Conservation (phyloP, 2,113 vertebrate genomes). For the Carlito syrichta region DNA sequence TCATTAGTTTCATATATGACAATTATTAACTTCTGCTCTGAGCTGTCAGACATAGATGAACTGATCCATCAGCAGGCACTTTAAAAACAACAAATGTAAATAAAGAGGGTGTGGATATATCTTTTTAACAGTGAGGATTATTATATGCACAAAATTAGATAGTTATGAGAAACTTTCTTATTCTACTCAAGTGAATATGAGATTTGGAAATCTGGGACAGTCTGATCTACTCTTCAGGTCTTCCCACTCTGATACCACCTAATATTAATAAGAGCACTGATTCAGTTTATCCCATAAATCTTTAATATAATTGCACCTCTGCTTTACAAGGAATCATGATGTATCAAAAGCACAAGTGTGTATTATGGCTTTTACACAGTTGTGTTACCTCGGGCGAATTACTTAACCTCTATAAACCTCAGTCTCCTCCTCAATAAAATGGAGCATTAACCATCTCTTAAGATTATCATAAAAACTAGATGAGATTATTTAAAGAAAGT, state of each 20-base stretch:
- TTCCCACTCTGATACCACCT: not conserved
- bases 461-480: constrained; percentile 7
- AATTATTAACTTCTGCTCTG: constrained; percentile 63
- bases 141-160: constrained; percentile 53
- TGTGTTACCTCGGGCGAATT: not conserved
- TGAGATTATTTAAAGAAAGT: not conserved
- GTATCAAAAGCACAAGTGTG: not conserved
- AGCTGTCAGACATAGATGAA: constrained; percentile 76
- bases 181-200: constrained; percentile 48
- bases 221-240: constrained; percentile 1
- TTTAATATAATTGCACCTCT: constrained; percentile 14
- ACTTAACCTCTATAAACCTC: not conserved
- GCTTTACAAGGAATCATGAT: not conserved
- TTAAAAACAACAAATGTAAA: constrained; percentile 75
- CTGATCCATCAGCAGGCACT: constrained; percentile 75
- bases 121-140: constrained; percentile 71
- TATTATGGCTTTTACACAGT: not conserved
- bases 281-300: constrained; percentile 8
- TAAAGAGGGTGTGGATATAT: constrained; percentile 47
- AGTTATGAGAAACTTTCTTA: constrained; percentile 72
- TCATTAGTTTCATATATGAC: constrained; percentile 81
- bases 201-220: constrained; percentile 47
- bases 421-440: constrained; percentile 19
- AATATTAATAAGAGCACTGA: not conserved
- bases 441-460: constrained; percentile 6